Evolutionary conservation across 2,888 invertebrate genomes (phyloP), one percentile per base, ranked within the genome.

Genomic region (Syrista parreyssii): DNA sequence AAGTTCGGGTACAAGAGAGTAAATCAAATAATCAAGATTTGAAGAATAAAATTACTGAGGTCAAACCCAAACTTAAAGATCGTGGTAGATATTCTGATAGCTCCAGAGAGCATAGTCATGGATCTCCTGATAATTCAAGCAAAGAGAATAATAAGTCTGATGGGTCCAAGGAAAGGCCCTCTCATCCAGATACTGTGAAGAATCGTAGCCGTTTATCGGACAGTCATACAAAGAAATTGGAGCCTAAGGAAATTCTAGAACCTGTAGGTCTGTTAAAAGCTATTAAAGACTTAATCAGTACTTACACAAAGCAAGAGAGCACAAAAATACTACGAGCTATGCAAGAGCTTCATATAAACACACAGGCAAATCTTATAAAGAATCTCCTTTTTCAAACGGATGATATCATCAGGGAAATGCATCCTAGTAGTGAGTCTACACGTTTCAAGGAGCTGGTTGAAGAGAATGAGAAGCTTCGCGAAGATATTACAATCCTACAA

Each of bases 121-220:
- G 80, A 3, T 34, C 78, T 12, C 84, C 86, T 11, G 88, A 90
- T 78, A 79, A 74, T 68, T 89, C 88, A 1, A 84, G 82, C 40
- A 90, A 91, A 76, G 91, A 91, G 76, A 91, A 90, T 73, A 88
- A 79, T 77, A 84, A 84, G 69, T 89, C 90, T 0, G 86, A 89
- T 34, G 81, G 82, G 11, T 84, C 84, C 4, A 85, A 81, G 68
- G 89, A 85, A 68, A 82, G 75, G 30, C 74, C 78, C 35, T 75
- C 78, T 23, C 80, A 80, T 1, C 40, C 78, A 55, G 77, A 77
- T 12, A 15, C 55, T 15, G 32, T 32, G 12, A 77, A 71, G n/a
- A 74, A 75, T 31, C 77, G 69, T 2, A 69, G 55, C 23, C 74
- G 81, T 12, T 35, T 68, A 55, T 77, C 74, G 0, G 86, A 86